phyloP scores from a whole-genome alignment of 2,113 vertebrate genomes.

The Coptodon bakossiorum region DNA sequence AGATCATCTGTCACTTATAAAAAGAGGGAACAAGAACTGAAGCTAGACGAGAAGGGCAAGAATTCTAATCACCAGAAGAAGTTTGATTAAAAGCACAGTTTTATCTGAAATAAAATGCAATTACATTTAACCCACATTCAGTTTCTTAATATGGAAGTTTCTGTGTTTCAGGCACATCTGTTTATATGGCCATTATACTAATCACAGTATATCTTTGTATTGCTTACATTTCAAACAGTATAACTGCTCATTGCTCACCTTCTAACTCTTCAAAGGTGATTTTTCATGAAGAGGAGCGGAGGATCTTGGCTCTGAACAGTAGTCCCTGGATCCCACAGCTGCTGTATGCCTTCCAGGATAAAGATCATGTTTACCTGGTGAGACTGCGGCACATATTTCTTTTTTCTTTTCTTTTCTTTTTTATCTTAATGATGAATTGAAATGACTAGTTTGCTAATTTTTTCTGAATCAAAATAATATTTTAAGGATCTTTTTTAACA shows the following conservation, averaged over 20 bases:
- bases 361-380: conserved; percentile 88
- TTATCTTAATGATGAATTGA: not conserved
- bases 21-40: not conserved
- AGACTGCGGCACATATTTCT: conserved; percentile 27
- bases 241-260: not conserved
- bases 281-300: conserved; percentile 89
- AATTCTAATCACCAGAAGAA: not conserved
- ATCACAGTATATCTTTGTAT: not conserved
- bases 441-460: not conserved
- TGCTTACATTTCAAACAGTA: not conserved
- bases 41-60: not conserved
- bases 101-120: not conserved
- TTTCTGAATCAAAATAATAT: not conserved
- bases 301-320: conserved; percentile 77
- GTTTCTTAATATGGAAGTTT: not conserved
- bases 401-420: not conserved
- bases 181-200: not conserved
- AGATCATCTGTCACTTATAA: not conserved
- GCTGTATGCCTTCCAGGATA: conserved; percentile 92
- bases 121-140: not conserved
- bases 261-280: conserved; percentile 69
- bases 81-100: not conserved
- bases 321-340: conserved; percentile 92
- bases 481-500: not conserved
- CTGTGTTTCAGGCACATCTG: not conserved